phyloP scores from a whole-genome alignment of 2,797 vertebrate genomes.

The Pipistrellus pygmaeus region DNA sequence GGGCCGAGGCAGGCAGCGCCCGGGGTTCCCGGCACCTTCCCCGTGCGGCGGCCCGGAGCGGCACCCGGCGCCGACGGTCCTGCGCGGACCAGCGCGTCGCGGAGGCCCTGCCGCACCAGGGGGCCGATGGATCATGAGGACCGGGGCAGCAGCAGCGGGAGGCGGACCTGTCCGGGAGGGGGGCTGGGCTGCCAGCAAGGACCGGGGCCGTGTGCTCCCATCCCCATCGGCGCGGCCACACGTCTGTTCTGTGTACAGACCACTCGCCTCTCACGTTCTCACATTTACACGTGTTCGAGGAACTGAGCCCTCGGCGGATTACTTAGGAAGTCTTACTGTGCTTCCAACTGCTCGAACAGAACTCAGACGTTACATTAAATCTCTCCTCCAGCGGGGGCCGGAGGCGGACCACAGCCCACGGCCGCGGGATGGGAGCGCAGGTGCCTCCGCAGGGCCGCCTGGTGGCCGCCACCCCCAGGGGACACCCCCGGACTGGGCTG shows the following conservation, averaged over 20 bases:
- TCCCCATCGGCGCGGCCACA: conserved; percentile 64
- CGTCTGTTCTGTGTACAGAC: conserved; percentile 66
- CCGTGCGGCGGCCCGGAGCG: neutral
- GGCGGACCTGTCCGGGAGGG: neutral
- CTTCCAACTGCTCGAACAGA: conserved; percentile 13
- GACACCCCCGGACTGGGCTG: accelerated
- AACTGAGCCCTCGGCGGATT: conserved; percentile 44
- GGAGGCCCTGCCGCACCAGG: neutral
- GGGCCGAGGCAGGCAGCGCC: accelerated
- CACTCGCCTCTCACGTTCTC: conserved; percentile 52
- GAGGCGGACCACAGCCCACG: accelerated
- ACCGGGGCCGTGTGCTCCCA: conserved; percentile 66
- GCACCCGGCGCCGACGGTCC: neutral
- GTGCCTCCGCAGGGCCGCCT: neutral
- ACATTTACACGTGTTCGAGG: conserved; percentile 27
- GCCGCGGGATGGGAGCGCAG: neutral
- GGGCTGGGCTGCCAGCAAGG: neutral
- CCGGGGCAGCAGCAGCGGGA: accelerated
- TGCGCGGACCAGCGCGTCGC: accelerated
- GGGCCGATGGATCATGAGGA: neutral
- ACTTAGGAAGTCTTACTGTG: conserved; percentile 59
- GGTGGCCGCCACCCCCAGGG: accelerated
- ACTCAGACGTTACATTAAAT: conserved; percentile 64
- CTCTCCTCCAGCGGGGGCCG: neutral
- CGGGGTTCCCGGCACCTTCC: accelerated